Base-by-base conservation (phyloP, 2,797 vertebrate species). In the Myripristis murdjan region DNA sequence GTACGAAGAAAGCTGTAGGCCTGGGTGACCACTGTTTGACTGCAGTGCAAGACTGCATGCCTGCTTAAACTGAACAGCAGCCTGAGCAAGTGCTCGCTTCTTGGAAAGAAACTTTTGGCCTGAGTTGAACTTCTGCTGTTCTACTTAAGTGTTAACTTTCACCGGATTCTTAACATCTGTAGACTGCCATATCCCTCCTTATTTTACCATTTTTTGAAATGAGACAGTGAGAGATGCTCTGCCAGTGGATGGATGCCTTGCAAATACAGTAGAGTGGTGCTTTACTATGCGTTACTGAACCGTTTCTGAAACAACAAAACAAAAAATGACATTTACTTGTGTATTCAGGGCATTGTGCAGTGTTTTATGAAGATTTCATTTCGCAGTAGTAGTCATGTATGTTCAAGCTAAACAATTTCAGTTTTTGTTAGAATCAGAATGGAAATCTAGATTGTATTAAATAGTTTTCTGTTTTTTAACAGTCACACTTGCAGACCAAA, bases 1-100 rank as follows among this genome's bases (percentile, higher is more conserved):
- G 52, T 65, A 86, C 77, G 84, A 86, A 84, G 78, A 75, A 64
- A 62, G 54, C 77, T 76, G 60, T 61, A 71, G 84, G 77, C 78
- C 87, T 76, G 84, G 77, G 55, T 83, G 86, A 84, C 67, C 81
- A 76, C 75, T 54, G 75, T 62, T 74, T 84, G 75, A 82, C 74
- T 87, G 75, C 47, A 61, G 43, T 63, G 72, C 75, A 71, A 59
- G 52, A 69, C 81, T 84, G 51, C 74, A 85, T 43, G 69, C 73
- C 82, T 77, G 63, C 75, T 84, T 81, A 72, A 66, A 75, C 75
- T 73, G 28, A 81, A 58, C 82, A 81, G 71, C 66, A 81, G 83
- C 72, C 75, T 81, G 62, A 77, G 57, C 56, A 66, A 75, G 70
- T 69, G 23, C 67, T 78, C 66, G 60, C 75, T 68, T 77, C 79